A percentile compares a stretch with the other conserved stretches of the same genome.
Conservation (phyloP, 2,797 vertebrate genomes). For the Lepus townsendii region DNA sequence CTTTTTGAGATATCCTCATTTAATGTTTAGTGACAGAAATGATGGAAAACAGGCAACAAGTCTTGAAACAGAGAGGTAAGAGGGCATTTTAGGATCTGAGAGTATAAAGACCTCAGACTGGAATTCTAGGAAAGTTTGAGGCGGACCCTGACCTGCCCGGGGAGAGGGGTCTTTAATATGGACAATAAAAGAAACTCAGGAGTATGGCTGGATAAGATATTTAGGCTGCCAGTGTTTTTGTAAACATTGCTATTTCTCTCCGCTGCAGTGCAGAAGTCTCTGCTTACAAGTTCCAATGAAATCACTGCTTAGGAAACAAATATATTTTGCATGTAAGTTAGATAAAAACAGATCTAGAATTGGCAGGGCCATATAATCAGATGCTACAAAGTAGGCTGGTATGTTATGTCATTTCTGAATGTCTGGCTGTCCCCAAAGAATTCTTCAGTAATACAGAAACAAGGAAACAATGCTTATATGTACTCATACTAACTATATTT, state of each 20-base stretch:
- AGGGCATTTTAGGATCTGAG: neutral
- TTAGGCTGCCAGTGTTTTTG: neutral
- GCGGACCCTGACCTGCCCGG: neutral
- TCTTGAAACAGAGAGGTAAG: neutral
- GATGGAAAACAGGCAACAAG: neutral
- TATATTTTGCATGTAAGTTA: neutral
- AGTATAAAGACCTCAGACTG: no score
- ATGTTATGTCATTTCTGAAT: neutral
- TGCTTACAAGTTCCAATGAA: conserved; percentile 16
- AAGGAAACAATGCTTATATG: neutral
- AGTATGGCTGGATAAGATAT: neutral
- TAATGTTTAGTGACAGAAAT: neutral
- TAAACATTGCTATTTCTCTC: neutral
- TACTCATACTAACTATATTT: neutral
- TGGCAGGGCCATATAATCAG: neutral
- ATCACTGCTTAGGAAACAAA: neutral
- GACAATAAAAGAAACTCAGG: neutral
- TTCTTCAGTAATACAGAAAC: neutral
- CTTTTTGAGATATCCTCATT: no score
- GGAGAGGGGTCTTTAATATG: neutral
- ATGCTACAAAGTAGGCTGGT: neutral
- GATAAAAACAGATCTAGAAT: conserved; percentile 13
- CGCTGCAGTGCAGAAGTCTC: neutral
- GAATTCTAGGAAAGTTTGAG: neutral
- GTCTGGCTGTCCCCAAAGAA: conserved; percentile 3